Conservation (phyloP, 2,888 invertebrate species). For the Tetragonisca angustula region DNA sequence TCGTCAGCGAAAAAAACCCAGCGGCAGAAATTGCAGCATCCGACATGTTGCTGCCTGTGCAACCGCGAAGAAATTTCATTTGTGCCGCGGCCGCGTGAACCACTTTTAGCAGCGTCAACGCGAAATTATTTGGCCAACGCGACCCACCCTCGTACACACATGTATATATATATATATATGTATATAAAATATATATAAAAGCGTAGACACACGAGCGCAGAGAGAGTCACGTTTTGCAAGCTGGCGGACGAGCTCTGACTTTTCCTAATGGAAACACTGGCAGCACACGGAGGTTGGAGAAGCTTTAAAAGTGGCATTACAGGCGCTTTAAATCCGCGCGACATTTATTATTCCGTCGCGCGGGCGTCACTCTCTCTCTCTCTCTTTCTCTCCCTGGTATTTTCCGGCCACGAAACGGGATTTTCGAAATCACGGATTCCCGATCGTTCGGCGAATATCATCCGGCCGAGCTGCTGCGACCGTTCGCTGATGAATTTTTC, state of each 20-base stretch:
- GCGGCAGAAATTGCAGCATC: slow-evolving; percentile 16
- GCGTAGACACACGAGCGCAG: neutral
- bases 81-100: slow-evolving; percentile 28
- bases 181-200: too few relatives aligned
- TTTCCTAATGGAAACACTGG: slow-evolving; percentile 39
- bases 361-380: slow-evolving; percentile 26
- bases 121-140: slow-evolving; percentile 71
- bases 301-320: slow-evolving; percentile 54
- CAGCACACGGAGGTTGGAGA: neutral
- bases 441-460: slow-evolving; percentile 33
- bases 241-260: slow-evolving; percentile 43
- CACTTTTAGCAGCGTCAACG: slow-evolving; percentile 56
- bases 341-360: slow-evolving; percentile 50
- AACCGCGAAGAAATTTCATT: slow-evolving; percentile 58
- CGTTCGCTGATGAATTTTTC: slow-evolving; percentile 20
- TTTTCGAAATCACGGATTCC: slow-evolving; percentile 29
- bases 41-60: neutral
- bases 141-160: slow-evolving; percentile 11
- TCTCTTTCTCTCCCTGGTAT: neutral
- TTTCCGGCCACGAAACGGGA: neutral
- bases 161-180: too few relatives aligned
- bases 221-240: slow-evolving; percentile 50
- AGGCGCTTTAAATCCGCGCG: slow-evolving; percentile 61
- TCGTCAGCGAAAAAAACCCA: slow-evolving; percentile 8
- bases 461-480: slow-evolving; percentile 21